Conservation (phyloP, 1,140 invertebrate species). For the Aphelenchoides fujianensis region DNA sequence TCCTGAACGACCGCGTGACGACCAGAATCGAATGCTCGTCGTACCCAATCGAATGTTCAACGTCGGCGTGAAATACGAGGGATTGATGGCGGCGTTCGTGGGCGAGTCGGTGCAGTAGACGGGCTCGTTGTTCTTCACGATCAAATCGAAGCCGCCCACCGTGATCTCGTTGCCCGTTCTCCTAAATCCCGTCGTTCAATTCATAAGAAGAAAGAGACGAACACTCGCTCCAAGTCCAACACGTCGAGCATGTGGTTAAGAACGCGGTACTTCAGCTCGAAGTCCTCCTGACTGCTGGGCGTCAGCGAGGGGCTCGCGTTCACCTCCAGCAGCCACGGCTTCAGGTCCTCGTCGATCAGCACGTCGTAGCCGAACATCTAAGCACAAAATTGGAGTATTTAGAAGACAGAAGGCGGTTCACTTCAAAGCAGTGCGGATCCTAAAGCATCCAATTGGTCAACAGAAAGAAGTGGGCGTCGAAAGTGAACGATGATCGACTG, state of each 20-base stretch:
- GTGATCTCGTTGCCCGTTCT: slow-evolving; percentile 40
- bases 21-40: background rate
- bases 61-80: slow-evolving; percentile 34
- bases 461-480: background rate
- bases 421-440: slow-evolving; percentile 67
- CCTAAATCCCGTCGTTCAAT: slow-evolving; percentile 27
- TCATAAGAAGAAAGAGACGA: too few relatives aligned
- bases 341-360: slow-evolving; percentile 64
- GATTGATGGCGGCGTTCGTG: slow-evolving; percentile 30
- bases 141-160: slow-evolving; percentile 52
- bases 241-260: slow-evolving; percentile 66
- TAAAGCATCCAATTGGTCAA: slow-evolving; percentile 63
- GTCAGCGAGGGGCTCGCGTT: slow-evolving; percentile 67
- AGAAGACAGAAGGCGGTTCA: slow-evolving; percentile 49
- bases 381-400: background rate
- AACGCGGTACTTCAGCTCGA: slow-evolving; percentile 65
- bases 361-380: slow-evolving; percentile 66
- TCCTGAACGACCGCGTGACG: slow-evolving; percentile 17
- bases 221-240: slow-evolving; percentile 66
- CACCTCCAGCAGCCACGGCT: slow-evolving; percentile 62
- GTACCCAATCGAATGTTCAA: slow-evolving; percentile 51
- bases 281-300: slow-evolving; percentile 66
- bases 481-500: slow-evolving; percentile 65
- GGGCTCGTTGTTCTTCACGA: slow-evolving; percentile 44
- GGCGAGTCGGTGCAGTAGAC: slow-evolving; percentile 34